Percentiles rank a stretch among this genome's conserved stretches.
phyloP scores from a whole-genome alignment of 30 jellyfish, hydroid and myxozoan genomes.

The Catostylus mosaicus region DNA sequence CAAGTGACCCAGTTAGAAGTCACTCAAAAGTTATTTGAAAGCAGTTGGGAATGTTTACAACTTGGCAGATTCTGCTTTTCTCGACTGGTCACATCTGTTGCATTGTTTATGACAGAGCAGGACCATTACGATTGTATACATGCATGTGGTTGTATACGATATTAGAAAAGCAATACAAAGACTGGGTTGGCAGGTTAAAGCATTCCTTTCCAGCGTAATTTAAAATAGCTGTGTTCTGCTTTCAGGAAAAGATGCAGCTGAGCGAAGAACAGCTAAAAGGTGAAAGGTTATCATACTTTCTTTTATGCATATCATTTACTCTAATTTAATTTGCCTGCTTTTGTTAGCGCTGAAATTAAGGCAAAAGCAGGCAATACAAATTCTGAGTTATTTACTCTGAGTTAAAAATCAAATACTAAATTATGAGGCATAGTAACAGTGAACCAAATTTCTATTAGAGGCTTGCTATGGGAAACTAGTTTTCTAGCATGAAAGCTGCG shows the following conservation, averaged over 20 bases:
- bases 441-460: no score
- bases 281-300: not conserved
- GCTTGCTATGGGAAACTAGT: no score
- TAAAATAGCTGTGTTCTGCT: not conserved
- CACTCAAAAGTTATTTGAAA: not conserved
- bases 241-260: constrained; percentile 53
- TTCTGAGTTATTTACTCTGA: no score
- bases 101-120: not conserved
- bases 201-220: not conserved
- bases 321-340: no score
- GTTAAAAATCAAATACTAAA: no score
- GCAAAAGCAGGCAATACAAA: no score
- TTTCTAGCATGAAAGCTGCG: no score
- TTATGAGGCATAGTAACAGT: no score
- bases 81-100: constrained; percentile 5
- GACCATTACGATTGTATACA: constrained; percentile 16
- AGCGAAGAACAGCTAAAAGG: constrained; percentile 61
- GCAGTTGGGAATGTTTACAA: constrained; percentile 1
- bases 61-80: not conserved
- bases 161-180: constrained; percentile 6
- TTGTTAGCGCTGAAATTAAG: no score
- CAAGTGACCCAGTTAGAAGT: not conserved
- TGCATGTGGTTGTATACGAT: constrained; percentile 44
- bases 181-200: not conserved
- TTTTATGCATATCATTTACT: no score